Base-by-base conservation (phyloP, 2,113 vertebrate species). In the Hylia prasina region DNA sequence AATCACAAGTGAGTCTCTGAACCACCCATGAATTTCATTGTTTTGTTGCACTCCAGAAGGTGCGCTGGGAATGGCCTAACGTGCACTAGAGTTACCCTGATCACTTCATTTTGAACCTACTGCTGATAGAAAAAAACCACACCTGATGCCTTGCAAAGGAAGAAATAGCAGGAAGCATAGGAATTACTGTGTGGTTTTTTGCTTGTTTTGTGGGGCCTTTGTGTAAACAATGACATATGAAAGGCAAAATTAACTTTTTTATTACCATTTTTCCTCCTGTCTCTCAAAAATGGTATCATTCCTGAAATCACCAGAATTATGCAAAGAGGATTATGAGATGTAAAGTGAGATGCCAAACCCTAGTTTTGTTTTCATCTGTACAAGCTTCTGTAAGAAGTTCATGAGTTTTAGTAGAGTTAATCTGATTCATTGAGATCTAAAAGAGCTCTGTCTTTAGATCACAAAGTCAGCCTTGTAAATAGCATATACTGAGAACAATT, bases 21-120 rank as follows among this genome's bases (percentile, higher is more conserved):
- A 66, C 7, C 20, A 75, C 6, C 27, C 44, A 23, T 14, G 18
- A 86, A 45, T 92, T 82, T 90, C 13, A 5, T 13, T 11, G 7
- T 44, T 92, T 35, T 85, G 14, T 20, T 57, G 30, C 11, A n/a
- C 39, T 50, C 51, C 42, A 75, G 31, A 61, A 84, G 15, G 13
- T 0, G 9, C 31, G 11, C 5, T 68, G 15, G 21, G n/a, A 78
- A 30, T 0, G 0, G 35, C 5, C 6, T n/a, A 65, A 2, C 3
- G 7, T 30, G 37, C 4, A 39, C 7, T 17, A 31, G 7, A 5
- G 2, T 54, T 76, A 31, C n/a, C 17, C 18, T 2, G 2, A 58
- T 12, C 25, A 54, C 15, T 28, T 58, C 3, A 37, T 37, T 86
- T 83, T 80, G 25, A n/a, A n/a, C 16, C 15, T 44, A 15, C 9